These are phyloP conservation scores for Cataglyphis cursor DNA, from an alignment of 2,888 invertebrate species.

Conservation along the genomic window DNA sequence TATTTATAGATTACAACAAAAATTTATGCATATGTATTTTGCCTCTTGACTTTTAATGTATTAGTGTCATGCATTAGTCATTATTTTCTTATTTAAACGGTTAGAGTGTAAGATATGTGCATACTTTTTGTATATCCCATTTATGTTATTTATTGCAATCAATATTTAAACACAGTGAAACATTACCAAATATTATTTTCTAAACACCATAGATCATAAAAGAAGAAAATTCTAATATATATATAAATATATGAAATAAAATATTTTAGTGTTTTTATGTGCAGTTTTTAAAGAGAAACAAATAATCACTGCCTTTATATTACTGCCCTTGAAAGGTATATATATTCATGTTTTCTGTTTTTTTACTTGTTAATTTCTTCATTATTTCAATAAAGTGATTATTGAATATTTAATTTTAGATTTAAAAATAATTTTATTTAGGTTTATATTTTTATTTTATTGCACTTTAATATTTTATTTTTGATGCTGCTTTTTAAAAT, in stretches of 20 bases:
- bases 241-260: neutral
- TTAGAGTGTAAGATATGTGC: slow-evolving; percentile 1
- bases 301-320: neutral
- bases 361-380: neutral
- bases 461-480: neutral
- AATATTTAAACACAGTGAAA: slow-evolving; percentile 7
- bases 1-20: neutral
- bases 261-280: neutral
- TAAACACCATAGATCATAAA: neutral
- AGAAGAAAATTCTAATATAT: neutral
- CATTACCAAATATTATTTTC: slow-evolving; percentile 39
- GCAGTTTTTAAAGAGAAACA: neutral
- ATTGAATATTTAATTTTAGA: neutral
- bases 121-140: neutral
- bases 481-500: neutral
- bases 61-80: neutral
- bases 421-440: neutral
- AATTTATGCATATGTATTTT: slow-evolving; percentile 15
- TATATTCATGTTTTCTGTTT: neutral
- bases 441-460: neutral
- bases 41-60: neutral
- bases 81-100: neutral
- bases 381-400: neutral
- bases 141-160: slow-evolving; percentile 5
- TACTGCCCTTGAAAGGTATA: neutral